phyloP scores from a whole-genome alignment of 2,797 vertebrate genomes.

The Mormyrops attenuatus region DNA sequence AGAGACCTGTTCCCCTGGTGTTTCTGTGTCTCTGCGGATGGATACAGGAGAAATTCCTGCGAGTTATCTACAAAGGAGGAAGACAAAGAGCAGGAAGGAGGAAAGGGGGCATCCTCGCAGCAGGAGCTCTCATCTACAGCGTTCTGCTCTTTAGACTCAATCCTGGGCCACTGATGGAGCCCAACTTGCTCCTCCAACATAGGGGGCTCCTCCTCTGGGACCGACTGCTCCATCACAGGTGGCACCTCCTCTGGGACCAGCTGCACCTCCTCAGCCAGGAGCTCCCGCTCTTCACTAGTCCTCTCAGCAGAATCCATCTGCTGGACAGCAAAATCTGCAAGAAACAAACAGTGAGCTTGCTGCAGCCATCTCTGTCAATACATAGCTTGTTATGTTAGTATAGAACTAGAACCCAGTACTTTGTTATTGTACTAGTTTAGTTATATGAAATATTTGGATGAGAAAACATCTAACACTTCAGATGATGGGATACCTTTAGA shows the following conservation, averaged over 20 bases:
- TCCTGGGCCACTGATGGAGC: constrained; percentile 17
- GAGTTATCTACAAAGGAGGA: neutral
- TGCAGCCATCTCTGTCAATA: neutral
- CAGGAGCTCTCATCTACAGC: constrained; percentile 40
- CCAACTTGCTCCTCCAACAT: constrained; percentile 16
- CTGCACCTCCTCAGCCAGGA: constrained; percentile 24
- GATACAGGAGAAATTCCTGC: constrained; percentile 21
- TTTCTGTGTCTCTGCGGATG: constrained; percentile 27
- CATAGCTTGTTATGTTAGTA: no score
- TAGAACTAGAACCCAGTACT: no score
- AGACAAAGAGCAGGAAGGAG: constrained; percentile 10
- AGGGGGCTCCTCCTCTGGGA: constrained; percentile 8
- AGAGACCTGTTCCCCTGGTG: neutral
- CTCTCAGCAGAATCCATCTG: constrained; percentile 26
- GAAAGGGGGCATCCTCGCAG: constrained; percentile 32
- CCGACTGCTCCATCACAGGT: neutral
- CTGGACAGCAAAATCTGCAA: constrained; percentile 32
- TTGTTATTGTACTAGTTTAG: neutral
- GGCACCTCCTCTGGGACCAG: constrained; percentile 11
- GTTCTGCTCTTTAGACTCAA: constrained; percentile 26
- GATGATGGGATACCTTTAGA: constrained; percentile 8
- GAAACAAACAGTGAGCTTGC: neutral
- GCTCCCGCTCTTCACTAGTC: neutral
- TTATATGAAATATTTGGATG: neutral
- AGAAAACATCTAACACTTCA: neutral